Conservation (phyloP, 2,888 invertebrate species). For the Atethmia centrago region DNA sequence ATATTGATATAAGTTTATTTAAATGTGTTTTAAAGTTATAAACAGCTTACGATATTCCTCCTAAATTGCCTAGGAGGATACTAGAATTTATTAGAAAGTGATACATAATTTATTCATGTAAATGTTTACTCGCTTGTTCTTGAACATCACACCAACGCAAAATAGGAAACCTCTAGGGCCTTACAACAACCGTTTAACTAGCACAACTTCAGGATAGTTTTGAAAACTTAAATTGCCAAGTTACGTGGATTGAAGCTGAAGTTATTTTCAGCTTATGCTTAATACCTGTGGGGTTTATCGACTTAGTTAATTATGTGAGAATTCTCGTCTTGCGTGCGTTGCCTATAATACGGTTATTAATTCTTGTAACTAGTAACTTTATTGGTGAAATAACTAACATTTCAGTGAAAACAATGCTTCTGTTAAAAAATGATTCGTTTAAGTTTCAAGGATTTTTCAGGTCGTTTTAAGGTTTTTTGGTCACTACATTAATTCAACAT, state of each 20-base stretch:
- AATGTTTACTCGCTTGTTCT: slow-evolving; percentile 34
- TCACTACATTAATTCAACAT: too few species aligned
- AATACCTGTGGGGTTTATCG: slow-evolving; percentile 55
- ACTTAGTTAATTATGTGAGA: slow-evolving; percentile 46
- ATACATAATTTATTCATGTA: slow-evolving; percentile 24
- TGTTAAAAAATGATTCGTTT: not conserved
- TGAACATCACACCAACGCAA: slow-evolving; percentile 35
- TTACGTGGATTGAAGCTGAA: slow-evolving; percentile 71
- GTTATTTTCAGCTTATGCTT: slow-evolving; percentile 73
- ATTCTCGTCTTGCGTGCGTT: slow-evolving; percentile 12
- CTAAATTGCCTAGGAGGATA: not conserved
- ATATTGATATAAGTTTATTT: not conserved
- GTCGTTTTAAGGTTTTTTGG: too few species aligned
- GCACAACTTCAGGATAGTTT: slow-evolving; percentile 80
- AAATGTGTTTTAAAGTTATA: not conserved
- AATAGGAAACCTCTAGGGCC: slow-evolving; percentile 73
- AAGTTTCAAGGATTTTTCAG: not conserved
- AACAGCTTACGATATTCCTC: not conserved
- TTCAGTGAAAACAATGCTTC: not conserved
- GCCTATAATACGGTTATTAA: slow-evolving; percentile 4
- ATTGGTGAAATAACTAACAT: slow-evolving; percentile 1
- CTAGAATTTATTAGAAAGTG: not conserved
- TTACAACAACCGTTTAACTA: slow-evolving; percentile 77
- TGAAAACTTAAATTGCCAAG: slow-evolving; percentile 84
- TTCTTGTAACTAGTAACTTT: slow-evolving; percentile 16